Evolutionary conservation across 1,140 invertebrate species (phyloP).

Genomic region (Trichonephila clavata): DNA sequence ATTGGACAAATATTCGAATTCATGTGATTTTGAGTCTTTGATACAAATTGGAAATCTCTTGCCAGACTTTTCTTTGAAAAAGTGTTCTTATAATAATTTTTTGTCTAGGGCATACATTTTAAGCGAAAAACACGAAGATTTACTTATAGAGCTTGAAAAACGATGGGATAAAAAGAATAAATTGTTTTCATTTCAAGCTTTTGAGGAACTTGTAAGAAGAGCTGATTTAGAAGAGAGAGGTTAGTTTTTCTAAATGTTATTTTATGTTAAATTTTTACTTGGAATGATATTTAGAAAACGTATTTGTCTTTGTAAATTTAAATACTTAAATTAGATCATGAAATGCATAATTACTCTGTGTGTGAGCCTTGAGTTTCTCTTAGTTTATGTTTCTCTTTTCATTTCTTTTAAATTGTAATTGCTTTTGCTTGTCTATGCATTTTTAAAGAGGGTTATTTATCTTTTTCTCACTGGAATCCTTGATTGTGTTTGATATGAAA

Average conservation of each 20-base stretch:
- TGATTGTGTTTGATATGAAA: too few relatives aligned
- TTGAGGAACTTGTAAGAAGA: not conserved
- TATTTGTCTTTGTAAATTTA: too few relatives aligned
- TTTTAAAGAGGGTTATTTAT: too few relatives aligned
- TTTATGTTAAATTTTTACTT: too few relatives aligned
- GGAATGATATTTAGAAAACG: too few relatives aligned
- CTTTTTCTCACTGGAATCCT: too few relatives aligned
- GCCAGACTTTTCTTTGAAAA: constrained; percentile 10
- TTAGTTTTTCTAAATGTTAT: not conserved
- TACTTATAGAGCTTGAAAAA: not conserved
- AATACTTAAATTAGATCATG: too few relatives aligned
- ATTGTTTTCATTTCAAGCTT: not conserved
- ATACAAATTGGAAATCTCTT: not conserved
- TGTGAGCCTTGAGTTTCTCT: too few relatives aligned
- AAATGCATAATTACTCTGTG: too few relatives aligned
- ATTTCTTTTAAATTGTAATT: too few relatives aligned
- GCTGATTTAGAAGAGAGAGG: constrained; percentile 13
- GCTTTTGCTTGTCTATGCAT: too few relatives aligned
- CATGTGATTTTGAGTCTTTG: not conserved
- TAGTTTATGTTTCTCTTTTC: too few relatives aligned
- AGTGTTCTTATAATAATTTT: not conserved
- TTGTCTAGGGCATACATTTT: not conserved
- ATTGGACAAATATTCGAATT: not conserved
- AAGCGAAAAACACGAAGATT: constrained; percentile 18
- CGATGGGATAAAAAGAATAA: not conserved